Evolutionary conservation across 2,113 vertebrate genomes (phyloP).

Genomic region (Serinus canaria): DNA sequence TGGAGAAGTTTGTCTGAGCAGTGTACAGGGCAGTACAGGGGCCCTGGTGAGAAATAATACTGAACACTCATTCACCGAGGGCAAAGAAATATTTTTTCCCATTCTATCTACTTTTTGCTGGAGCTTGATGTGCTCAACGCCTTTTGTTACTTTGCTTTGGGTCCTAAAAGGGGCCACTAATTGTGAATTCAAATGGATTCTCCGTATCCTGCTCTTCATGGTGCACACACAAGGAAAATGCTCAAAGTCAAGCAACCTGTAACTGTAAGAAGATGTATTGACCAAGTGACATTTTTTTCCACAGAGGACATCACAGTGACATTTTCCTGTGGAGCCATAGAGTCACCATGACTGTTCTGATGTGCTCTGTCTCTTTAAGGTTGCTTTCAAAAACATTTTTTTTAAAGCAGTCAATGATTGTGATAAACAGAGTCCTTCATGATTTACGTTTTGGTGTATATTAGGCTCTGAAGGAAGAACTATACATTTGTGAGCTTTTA

Average conservation of each 20-base stretch:
- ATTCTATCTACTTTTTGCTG: neutral
- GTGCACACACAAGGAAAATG: neutral
- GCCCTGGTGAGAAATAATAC: neutral
- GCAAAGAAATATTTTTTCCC: neutral
- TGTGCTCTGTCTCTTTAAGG: neutral
- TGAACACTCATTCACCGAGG: neutral
- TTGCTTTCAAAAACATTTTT: neutral
- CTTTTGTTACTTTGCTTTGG: neutral
- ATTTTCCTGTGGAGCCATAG: neutral
- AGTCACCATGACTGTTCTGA: neutral
- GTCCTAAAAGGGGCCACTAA: neutral
- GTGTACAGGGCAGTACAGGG: neutral
- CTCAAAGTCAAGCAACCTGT: neutral
- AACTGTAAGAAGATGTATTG: neutral
- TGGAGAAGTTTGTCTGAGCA: neutral
- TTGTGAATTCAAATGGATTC: neutral
- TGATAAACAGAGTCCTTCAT: neutral
- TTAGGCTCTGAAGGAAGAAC: neutral
- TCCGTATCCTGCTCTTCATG: neutral
- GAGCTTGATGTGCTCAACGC: neutral
- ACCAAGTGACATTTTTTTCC: neutral
- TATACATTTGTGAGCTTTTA: neutral
- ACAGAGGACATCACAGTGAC: neutral
- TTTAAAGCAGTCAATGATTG: neutral
- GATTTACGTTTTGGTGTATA: neutral